Base-by-base conservation (phyloP, 1,140 invertebrate species). In the Sycophila sp. region DNA sequence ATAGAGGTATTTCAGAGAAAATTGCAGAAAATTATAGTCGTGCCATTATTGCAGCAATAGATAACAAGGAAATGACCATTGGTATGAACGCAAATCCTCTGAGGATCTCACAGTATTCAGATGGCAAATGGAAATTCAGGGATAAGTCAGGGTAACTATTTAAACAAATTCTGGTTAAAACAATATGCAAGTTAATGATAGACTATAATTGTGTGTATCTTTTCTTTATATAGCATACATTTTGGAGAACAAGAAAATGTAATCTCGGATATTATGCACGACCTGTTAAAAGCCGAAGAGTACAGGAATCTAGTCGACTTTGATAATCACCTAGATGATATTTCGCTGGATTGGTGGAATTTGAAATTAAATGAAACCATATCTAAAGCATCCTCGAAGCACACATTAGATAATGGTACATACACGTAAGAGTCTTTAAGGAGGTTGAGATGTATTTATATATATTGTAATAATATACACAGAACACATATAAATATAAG, bases 311-410 rank as follows among this genome's bases (percentile, higher is more conserved):
- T 97, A 3, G 83, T 94, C 10, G 95, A 97, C 85, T 98, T 96
- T 86, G 96, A 98, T 83, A 96, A 96, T 85, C 94, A 97, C 86
- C 85, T 97, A 62, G 95, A 97, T 84, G 91, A 97, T 80, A 89
- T 94, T 15, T 85, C 89, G 19, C 86, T 91, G 53, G 93, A 96
- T 82, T 97, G 94, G 94, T 90, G 88, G 72, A 98, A 97, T 85
- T 78, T 84, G 17, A 84, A 88, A 38, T 83, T 95, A 30, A 92
- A 92, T 79, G 77, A 87, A 69, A 83, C 82, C 36, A 87, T 92
- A 42, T 38, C 45, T 78, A 22, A 73, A 78, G 6, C 65, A 70
- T 28, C 34, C 78, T 28, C 66, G 71, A 78, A 62, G 36, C 51
- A n/a, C n/a, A n/a, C n/a, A 47, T 63, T 34, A 42, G 47, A 62